phyloP scores from a whole-genome alignment of 1,140 invertebrate genomes.

The Bathynomus jamesi region DNA sequence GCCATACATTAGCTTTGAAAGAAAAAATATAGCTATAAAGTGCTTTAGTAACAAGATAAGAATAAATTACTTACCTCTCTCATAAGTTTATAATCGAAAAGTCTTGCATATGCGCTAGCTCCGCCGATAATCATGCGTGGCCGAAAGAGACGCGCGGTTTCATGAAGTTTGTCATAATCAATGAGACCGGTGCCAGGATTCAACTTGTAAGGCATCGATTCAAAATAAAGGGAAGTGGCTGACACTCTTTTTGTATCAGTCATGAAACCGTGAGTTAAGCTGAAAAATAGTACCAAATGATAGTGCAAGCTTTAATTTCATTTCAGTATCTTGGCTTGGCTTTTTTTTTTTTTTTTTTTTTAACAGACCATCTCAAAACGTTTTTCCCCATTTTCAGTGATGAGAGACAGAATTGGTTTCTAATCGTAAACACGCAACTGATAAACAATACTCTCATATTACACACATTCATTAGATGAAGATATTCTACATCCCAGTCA shows the following conservation, averaged over 20 bases:
- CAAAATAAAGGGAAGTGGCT: slow-evolving; percentile 59
- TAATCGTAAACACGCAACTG: no score
- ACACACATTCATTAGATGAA: no score
- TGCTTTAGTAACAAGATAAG: no score
- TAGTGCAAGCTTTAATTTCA: neutral
- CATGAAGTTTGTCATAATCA: slow-evolving; percentile 55
- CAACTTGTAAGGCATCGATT: slow-evolving; percentile 59
- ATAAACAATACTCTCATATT: no score
- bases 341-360: no score
- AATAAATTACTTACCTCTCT: slow-evolving; percentile 43
- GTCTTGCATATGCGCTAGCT: slow-evolving; percentile 57
- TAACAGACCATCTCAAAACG: no score
- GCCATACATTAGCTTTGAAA: no score
- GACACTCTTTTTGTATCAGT: slow-evolving; percentile 56
- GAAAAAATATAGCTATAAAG: no score
- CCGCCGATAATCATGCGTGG: slow-evolving; percentile 62
- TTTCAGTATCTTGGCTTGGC: no score
- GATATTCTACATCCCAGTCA: no score
- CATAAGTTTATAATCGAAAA: slow-evolving; percentile 59
- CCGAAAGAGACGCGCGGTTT: slow-evolving; percentile 53
- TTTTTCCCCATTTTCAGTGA: no score
- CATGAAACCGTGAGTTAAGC: slow-evolving; percentile 57
- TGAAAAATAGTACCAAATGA: slow-evolving; percentile 34
- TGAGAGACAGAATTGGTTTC: no score
- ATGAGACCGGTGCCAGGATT: slow-evolving; percentile 55